phyloP scores from a whole-genome alignment of 2,888 invertebrate genomes.

The Xanthia icteritia region DNA sequence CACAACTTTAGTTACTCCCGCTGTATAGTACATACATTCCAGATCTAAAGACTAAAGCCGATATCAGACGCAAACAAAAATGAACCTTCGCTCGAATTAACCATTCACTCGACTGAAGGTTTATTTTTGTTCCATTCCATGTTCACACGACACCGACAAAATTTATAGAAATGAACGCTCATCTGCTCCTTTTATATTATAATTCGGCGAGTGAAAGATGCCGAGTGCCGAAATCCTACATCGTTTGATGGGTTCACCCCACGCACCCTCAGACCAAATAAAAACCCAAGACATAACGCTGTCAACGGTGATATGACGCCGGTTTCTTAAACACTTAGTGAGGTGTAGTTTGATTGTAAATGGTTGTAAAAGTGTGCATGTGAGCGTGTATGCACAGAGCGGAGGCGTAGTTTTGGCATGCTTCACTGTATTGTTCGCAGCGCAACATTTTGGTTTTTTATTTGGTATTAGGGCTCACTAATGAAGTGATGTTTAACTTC shows the following conservation, averaged over 20 bases:
- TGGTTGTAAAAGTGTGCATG: no score
- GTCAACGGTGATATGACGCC: no score
- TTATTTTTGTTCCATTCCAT: background rate
- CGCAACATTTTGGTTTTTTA: no score
- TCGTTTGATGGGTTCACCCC: background rate
- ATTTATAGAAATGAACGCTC: background rate
- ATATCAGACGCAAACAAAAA: conserved; percentile 2
- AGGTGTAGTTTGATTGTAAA: no score
- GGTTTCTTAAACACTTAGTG: no score
- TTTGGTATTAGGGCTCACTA: background rate
- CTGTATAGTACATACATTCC: background rate
- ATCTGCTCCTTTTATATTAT: background rate
- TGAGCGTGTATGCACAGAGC: no score
- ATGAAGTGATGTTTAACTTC: background rate
- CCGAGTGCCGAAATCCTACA: background rate
- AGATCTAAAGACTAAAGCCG: background rate
- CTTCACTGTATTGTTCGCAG: no score
- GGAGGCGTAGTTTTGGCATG: no score
- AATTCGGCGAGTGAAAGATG: background rate
- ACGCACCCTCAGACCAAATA: no score
- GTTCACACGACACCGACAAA: no score
- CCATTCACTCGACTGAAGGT: background rate
- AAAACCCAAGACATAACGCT: no score
- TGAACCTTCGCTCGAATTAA: no score
- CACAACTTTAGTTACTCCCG: background rate